Conservation (phyloP, 2,888 invertebrate species). For the Acanthopleura granulata region DNA sequence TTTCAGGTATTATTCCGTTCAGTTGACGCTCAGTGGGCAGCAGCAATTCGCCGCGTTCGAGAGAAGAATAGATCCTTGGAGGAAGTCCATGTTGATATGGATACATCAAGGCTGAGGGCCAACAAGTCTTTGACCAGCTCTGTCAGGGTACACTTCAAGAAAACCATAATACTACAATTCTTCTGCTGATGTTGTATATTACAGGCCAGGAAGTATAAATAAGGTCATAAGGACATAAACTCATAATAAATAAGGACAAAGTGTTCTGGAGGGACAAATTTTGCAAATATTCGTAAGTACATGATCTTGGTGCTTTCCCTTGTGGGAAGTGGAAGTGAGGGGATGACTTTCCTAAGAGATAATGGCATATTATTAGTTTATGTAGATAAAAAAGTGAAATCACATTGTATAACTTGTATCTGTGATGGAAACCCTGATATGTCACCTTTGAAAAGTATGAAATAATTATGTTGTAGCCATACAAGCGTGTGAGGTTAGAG, state of each 20-base stretch:
- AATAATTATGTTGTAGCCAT: constrained; percentile 12
- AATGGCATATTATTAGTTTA: neutral
- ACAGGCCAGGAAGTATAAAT: too few relatives aligned
- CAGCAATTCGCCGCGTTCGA: constrained; percentile 41
- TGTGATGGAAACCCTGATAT: too few relatives aligned
- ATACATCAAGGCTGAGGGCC: constrained; percentile 14
- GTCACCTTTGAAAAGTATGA: too few relatives aligned
- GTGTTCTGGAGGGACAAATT: too few relatives aligned
- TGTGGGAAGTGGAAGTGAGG: too few relatives aligned
- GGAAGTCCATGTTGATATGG: constrained; percentile 25
- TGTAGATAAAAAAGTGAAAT: neutral
- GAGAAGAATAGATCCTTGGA: constrained; percentile 31
- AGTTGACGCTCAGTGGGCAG: constrained; percentile 47
- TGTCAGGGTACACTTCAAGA: constrained; percentile 26
- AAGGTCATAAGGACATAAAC: too few relatives aligned
- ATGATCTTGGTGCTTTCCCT: too few relatives aligned
- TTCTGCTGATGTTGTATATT: too few relatives aligned
- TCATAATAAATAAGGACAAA: too few relatives aligned
- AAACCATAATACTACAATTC: too few relatives aligned
- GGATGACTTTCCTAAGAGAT: neutral
- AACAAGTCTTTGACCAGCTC: constrained; percentile 29
- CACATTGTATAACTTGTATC: too few relatives aligned
- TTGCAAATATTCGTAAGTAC: neutral
- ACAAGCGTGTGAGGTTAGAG: constrained; percentile 22
- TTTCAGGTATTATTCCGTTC: constrained; percentile 53